phyloP scores from a whole-genome alignment of 30 jellyfish, hydroid and myxozoan species.

The Clytia hemisphaerica region DNA sequence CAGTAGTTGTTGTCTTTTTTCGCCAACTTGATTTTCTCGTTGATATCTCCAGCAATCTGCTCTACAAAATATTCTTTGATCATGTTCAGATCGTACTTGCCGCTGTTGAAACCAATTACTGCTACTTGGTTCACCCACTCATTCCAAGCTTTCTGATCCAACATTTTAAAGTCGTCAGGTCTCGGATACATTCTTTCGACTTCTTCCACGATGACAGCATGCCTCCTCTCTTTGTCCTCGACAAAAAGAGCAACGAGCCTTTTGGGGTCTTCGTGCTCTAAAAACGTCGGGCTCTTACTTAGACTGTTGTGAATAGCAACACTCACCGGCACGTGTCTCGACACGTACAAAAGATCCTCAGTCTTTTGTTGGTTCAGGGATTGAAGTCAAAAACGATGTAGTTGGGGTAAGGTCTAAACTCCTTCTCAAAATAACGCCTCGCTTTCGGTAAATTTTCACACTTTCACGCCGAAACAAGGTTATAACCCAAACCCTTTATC shows the following conservation, averaged over 20 bases:
- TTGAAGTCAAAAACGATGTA: slow-evolving; percentile 22
- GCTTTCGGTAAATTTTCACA: slow-evolving; percentile 9
- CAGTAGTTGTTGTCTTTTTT: slow-evolving; percentile 13
- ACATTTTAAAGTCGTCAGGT: not conserved
- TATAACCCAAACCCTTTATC: slow-evolving; percentile 2
- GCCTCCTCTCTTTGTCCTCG: not conserved
- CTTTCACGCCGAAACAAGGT: slow-evolving; percentile 23
- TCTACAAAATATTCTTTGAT: not conserved
- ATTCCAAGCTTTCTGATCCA: not conserved
- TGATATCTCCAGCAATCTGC: not conserved
- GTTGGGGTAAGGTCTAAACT: slow-evolving; percentile 29
- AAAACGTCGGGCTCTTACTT: slow-evolving; percentile 7
- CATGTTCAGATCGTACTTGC: not conserved
- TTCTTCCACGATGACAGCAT: not conserved
- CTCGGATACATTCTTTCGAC: slow-evolving; percentile 12
- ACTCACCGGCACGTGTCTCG: slow-evolving; percentile 16
- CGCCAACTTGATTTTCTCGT: slow-evolving; percentile 6
- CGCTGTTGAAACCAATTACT: not conserved
- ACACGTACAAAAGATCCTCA: not conserved
- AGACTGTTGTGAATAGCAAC: slow-evolving; percentile 39
- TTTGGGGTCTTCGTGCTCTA: slow-evolving; percentile 1
- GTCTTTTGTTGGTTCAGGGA: not conserved
- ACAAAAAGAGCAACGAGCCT: not conserved
- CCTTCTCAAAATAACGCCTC: not conserved
- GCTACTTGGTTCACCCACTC: not conserved